Evolutionary conservation across 1,140 invertebrate species (phyloP), one percentile per base, ranked within the genome.

Genomic region (Formica selysi): DNA sequence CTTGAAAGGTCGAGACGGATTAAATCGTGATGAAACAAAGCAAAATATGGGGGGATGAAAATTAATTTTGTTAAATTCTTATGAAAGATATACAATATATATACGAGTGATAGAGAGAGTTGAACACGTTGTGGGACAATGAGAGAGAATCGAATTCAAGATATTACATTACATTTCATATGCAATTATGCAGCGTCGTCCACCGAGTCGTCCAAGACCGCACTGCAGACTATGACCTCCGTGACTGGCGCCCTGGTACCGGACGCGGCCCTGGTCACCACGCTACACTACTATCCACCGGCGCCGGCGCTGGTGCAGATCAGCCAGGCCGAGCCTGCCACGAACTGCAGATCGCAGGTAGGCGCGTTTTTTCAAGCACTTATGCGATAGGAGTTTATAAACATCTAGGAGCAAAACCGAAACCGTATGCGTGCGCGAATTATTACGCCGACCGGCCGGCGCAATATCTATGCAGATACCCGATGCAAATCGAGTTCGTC

Each of bases 201-300:
- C 5, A 94, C 95, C 48, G 95, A 96, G 86, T 95, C 95, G 1
- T 96, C 96, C 4, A 96, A 97, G 92, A 80, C 76, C 44, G 96
- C 96, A 0, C 92, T 96, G 19, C 96, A 96, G 88, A 95, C 95
- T 7, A 94, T 96, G 78, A 95, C 95, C 57, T 95, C 93, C 83
- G 94, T 96, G 92, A 94, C 95, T 10, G 94, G 95, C n/a, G 90
- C 94, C 68, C 90, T 96, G 16, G 94, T 96, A 4, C 93, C 94
- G 11, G 94, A 95, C 51, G 76, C 93, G 38, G 92, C 94, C 6
- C 87, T 95, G 67, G 91, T 95, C 36, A 95, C 94, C 44, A 94
- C 94, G 7, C 70, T 95, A 36, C 94, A 95, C 78, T 95, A 95
- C 84, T 94, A 94, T 74, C 94, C 94, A n/a, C 94, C 94, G 44